Evolutionary conservation across 2,113 vertebrate genomes (phyloP), one percentile per base, ranked within the genome.

Genomic region (Eulemur macaco): DNA sequence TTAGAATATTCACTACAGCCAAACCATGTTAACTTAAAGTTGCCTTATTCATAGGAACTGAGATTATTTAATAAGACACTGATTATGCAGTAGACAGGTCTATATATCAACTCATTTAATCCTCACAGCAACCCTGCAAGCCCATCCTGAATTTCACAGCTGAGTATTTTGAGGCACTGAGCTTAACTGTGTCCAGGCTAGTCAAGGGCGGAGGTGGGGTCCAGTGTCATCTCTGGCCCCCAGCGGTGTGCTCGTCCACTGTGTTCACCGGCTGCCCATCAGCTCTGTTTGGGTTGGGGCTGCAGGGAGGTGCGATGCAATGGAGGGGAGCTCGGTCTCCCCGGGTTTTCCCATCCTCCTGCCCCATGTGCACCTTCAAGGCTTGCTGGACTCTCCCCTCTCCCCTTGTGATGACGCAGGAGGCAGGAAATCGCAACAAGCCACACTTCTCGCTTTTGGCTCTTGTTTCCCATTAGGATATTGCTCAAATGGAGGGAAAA

Each of bases 241-340:
- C 7, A 15, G 56, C 1, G 18, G 10, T 8, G 37, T 3, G 4
- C 37, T 45, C 11, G 42, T n/a, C 13, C 42, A 23, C 8, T 8
- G 3, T 1, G 0, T 1, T 12, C 15, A 37, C 6, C 31, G 17
- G 6, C 29, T 34, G 23, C 34, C 27, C 29, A 11, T 14, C 4
- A 52, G 29, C 47, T 82, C 60, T 42, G 27, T 11, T 47, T 42
- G 8, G 20, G n/a, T 42, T 6, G 6, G 1, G 12, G 37, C 9
- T 47, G 17, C 15, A 8, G 18, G 4, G 15, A 68, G 2, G 12
- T 15, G 27, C 31, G 47, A 27, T 0, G 7, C 34, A 5, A 9
- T 39, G 77, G 29, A 71, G 34, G 60, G 17, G 23, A 5, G 3
- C 23, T 8, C 8, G 8, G 45, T 17, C 6, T 20, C 20, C 63